Percentiles rank a stretch among this genome's conserved stretches.
phyloP scores from a whole-genome alignment of 2,888 invertebrate genomes.

The Mimachlamys varia region DNA sequence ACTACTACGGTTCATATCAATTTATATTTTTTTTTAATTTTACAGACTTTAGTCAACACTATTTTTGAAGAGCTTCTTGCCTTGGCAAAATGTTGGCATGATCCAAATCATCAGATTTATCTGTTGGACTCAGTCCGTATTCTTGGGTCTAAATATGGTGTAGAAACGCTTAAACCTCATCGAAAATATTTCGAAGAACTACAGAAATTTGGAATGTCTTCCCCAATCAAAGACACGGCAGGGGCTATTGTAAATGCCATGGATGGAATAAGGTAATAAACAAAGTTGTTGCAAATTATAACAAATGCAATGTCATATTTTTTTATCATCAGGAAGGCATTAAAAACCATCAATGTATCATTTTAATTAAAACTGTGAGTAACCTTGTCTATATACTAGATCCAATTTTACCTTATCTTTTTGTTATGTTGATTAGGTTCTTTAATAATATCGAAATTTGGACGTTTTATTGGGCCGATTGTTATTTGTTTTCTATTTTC shows the following conservation, averaged over 20 bases:
- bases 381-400: too few species aligned
- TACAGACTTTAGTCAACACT: not conserved
- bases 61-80: not conserved
- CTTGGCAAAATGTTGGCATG: not conserved
- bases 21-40: not conserved
- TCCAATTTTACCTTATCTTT: too few species aligned
- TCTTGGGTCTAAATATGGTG: slow-evolving; percentile 42
- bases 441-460: too few species aligned
- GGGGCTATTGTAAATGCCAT: slow-evolving; percentile 44
- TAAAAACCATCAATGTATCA: too few species aligned
- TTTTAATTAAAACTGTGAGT: too few species aligned
- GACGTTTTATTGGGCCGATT: too few species aligned
- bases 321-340: too few species aligned
- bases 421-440: too few species aligned
- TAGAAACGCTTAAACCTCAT: slow-evolving; percentile 44
- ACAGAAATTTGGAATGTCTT: slow-evolving; percentile 29
- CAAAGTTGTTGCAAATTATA: too few species aligned
- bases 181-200: slow-evolving; percentile 40
- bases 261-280: slow-evolving; percentile 49
- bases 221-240: slow-evolving; percentile 38
- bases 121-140: not conserved
- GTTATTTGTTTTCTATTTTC: too few species aligned
- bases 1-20: too few species aligned
- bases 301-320: too few species aligned
- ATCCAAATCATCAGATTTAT: not conserved